Conservation (phyloP, 2,797 vertebrate species). For the Furcifer pardalis region DNA sequence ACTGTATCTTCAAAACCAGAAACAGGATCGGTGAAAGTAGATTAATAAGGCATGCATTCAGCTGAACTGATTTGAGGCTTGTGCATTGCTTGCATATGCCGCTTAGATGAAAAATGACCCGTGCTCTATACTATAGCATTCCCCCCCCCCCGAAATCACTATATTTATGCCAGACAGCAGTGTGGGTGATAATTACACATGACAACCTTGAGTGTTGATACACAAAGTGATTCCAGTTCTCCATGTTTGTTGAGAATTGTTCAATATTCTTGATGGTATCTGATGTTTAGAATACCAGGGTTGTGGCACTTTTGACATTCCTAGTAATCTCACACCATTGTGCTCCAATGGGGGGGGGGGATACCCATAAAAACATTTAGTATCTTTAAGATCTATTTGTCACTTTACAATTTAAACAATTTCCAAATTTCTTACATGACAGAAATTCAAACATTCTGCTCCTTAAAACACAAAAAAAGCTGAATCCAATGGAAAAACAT, state of each 20-base stretch:
- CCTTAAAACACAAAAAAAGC: neutral
- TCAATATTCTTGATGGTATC: conserved; percentile 59
- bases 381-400: neutral
- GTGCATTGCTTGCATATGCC: conserved; percentile 66
- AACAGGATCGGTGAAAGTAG: conserved; percentile 45
- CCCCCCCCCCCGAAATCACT: too few relatives aligned
- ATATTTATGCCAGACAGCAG: conserved; percentile 45
- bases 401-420: neutral
- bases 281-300: conserved; percentile 40
- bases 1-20: conserved; percentile 65
- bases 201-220: conserved; percentile 60
- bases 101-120: too few relatives aligned
- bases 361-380: neutral
- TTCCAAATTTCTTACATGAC: neutral
- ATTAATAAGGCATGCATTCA: conserved; percentile 47
- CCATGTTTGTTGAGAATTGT: conserved; percentile 47
- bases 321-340: conserved; percentile 56
- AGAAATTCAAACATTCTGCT: neutral
- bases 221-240: conserved; percentile 57
- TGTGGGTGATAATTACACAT: conserved; percentile 58
- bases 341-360: too few relatives aligned
- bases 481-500: neutral
- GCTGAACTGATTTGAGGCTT: conserved; percentile 46
- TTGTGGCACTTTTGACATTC: conserved; percentile 51
- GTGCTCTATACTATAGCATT: too few relatives aligned